Conservation (phyloP, 2,797 vertebrate genomes). For the Aeoliscus strigatus region DNA sequence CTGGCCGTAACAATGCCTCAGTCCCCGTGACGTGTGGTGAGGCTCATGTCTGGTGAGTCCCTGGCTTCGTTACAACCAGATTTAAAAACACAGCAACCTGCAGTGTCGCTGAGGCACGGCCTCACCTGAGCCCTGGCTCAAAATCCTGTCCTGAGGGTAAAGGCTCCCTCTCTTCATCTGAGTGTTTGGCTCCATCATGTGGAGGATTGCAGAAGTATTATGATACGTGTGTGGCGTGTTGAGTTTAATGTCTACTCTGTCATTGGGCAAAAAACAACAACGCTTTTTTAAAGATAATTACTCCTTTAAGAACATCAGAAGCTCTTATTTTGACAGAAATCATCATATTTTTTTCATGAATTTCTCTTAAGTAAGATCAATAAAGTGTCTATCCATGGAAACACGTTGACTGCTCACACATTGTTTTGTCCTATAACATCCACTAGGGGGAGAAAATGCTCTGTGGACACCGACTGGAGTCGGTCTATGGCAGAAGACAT, state of each 20-base stretch:
- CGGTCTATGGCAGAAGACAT: not conserved
- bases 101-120: too few relatives aligned
- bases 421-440: conserved; percentile 4
- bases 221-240: too few relatives aligned
- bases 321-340: not conserved
- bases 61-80: too few relatives aligned
- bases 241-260: not conserved
- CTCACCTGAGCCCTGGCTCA: not conserved
- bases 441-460: conserved; percentile 45
- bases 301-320: not conserved
- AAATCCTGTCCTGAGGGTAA: conserved; percentile 1
- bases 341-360: not conserved
- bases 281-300: not conserved
- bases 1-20: too few relatives aligned
- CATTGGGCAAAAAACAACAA: not conserved
- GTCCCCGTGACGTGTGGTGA: too few relatives aligned
- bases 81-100: too few relatives aligned
- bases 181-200: conserved; percentile 60
- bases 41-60: too few relatives aligned
- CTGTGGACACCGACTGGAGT: not conserved
- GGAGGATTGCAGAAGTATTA: conserved; percentile 4
- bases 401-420: too few relatives aligned
- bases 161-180: not conserved
- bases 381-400: too few relatives aligned
- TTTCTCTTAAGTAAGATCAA: too few relatives aligned